Conservation (phyloP, 2,113 vertebrate species). For the Aegypius monachus region DNA sequence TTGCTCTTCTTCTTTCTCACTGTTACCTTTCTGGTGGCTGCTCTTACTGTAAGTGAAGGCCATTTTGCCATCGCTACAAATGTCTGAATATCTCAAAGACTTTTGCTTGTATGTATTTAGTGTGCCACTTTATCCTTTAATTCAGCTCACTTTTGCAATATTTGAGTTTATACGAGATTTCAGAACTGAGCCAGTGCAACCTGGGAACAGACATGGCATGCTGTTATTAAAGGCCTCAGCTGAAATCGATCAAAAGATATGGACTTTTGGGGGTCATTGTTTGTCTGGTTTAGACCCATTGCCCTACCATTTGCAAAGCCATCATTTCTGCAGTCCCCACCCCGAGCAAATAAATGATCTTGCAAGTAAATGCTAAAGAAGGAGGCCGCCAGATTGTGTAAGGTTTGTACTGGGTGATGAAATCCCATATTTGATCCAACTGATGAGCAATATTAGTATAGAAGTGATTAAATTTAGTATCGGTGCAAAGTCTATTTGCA, state of each 20-base stretch:
- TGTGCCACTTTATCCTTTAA: not conserved
- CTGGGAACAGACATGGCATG: not conserved
- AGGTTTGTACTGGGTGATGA: not conserved
- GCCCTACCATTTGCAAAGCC: not conserved
- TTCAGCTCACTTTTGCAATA: not conserved
- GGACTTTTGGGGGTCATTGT: accelerated
- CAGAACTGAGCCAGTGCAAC: not conserved
- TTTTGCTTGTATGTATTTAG: not conserved
- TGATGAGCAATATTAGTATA: not conserved
- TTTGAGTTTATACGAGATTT: not conserved
- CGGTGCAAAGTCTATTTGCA: accelerated
- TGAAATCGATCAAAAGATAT: not conserved
- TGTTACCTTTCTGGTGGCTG: not conserved
- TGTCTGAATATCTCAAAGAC: not conserved
- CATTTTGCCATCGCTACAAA: not conserved
- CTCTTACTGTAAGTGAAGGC: not conserved
- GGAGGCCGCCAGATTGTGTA: not conserved
- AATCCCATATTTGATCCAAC: not conserved
- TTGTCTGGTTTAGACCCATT: not conserved
- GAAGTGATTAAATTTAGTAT: not conserved
- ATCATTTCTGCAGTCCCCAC: not conserved
- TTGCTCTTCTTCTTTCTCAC: not conserved
- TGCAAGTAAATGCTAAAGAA: not conserved
- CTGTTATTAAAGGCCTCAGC: not conserved
- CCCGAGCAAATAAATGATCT: not conserved